Evolutionary conservation across 2,888 invertebrate species (phyloP).

Genomic region (Pterostichus madidus): DNA sequence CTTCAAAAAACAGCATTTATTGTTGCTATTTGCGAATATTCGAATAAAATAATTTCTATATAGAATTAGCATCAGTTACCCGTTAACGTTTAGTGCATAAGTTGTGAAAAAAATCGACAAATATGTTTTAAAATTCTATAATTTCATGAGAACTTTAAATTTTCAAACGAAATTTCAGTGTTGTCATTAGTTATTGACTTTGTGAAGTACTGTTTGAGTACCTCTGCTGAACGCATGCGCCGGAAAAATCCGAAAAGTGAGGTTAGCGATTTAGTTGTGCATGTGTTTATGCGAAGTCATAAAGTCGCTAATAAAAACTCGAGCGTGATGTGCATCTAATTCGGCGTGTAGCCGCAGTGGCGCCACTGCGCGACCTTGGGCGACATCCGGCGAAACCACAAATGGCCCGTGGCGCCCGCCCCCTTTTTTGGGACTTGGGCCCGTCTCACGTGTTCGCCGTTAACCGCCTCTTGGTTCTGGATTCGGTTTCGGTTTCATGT

Average conservation of each 20-base stretch:
- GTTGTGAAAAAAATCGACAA: no score
- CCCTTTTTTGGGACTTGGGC: conserved; percentile 12
- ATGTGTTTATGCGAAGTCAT: conserved; percentile 36
- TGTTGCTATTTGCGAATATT: no score
- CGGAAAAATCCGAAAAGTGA: not conserved
- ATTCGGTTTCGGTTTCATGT: conserved; percentile 20
- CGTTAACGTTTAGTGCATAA: no score
- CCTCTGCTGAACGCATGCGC: no score
- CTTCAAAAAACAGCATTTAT: no score
- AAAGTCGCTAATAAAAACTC: conserved; percentile 70
- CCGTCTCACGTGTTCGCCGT: conserved; percentile 27
- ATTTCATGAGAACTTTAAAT: no score
- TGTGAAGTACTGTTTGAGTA: no score
- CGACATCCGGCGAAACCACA: conserved; percentile 72
- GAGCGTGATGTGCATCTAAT: conserved; percentile 74
- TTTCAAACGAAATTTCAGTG: no score
- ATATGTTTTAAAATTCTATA: no score
- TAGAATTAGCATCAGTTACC: no score
- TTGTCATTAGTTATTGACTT: no score
- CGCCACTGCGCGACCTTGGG: conserved; percentile 73
- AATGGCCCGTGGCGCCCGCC: conserved; percentile 65
- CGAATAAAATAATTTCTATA: no score
- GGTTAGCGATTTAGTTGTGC: not conserved
- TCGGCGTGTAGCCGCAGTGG: conserved; percentile 74
- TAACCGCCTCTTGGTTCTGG: not conserved